These are phyloP conservation scores for Hemistola chrysoprasaria DNA, from an alignment of 2,888 invertebrate genomes.

Conservation along the genomic window DNA sequence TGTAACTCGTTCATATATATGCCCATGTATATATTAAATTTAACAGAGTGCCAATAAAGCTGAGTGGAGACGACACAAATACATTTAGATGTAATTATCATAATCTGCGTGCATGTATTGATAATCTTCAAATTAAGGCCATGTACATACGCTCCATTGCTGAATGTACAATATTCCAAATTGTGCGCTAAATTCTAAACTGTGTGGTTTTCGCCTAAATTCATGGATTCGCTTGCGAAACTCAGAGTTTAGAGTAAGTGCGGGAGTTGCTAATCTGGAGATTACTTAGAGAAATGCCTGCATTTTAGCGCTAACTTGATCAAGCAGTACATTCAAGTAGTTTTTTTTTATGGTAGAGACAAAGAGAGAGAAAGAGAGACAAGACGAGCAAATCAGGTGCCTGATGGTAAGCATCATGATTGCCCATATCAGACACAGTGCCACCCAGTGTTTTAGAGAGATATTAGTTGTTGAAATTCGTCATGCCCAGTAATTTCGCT, in stretches of 20 bases:
- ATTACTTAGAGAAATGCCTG: slow-evolving; percentile 19
- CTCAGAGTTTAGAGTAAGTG: slow-evolving; percentile 23
- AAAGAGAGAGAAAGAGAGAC: no score
- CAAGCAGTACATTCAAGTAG: no score
- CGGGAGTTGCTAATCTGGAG: slow-evolving; percentile 16
- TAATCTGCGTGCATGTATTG: slow-evolving; percentile 11
- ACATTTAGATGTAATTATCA: slow-evolving; percentile 12
- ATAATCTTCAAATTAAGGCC: slow-evolving; percentile 11
- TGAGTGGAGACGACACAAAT: slow-evolving; percentile 19
- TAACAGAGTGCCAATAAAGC: background rate
- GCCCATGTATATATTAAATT: no score
- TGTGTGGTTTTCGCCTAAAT: slow-evolving; percentile 29
- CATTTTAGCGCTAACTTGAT: slow-evolving; percentile 9
- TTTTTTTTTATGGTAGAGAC: no score
- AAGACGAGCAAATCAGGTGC: no score
- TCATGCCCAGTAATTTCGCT: no score
- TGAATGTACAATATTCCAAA: slow-evolving; percentile 29
- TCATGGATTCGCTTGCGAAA: slow-evolving; percentile 23
- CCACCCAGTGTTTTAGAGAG: no score
- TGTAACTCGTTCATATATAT: no score
- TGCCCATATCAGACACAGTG: no score
- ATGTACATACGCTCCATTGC: slow-evolving; percentile 17
- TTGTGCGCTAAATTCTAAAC: slow-evolving; percentile 22
- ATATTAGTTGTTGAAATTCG: no score
- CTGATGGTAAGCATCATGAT: no score